Evolutionary conservation across 2,797 vertebrate species (phyloP).

Genomic region (Galagoides demidoff): DNA sequence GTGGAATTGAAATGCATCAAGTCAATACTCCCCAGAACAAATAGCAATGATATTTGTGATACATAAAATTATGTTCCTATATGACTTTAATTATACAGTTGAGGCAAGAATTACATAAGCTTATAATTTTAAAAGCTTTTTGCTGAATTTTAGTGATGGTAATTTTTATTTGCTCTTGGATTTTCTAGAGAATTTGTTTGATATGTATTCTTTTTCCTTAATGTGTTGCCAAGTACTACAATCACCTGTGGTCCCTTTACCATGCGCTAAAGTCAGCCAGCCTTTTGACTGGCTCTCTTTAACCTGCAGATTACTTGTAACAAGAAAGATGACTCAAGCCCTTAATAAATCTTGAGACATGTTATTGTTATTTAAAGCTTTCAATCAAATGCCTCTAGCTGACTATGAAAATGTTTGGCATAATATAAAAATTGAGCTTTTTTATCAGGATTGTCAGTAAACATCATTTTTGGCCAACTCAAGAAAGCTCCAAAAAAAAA

Average conservation of each 20-base stretch:
- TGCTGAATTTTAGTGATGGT: background rate
- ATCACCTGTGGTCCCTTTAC: background rate
- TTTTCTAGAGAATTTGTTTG: constrained; percentile 17
- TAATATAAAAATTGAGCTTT: background rate
- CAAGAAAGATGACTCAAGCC: constrained; percentile 29
- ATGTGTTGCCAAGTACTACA: background rate
- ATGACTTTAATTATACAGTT: background rate
- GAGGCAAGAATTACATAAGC: background rate
- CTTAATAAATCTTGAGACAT: constrained; percentile 52
- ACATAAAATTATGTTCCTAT: background rate
- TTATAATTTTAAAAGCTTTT: background rate
- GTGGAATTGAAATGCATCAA: background rate
- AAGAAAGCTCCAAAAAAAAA: background rate
- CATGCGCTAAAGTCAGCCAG: background rate
- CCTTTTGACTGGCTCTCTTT: background rate
- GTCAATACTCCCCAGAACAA: background rate
- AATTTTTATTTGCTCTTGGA: constrained; percentile 24
- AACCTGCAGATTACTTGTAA: background rate
- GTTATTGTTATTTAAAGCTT: constrained; percentile 5
- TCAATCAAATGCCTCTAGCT: constrained; percentile 31
- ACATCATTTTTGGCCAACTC: background rate
- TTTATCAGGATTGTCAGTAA: constrained; percentile 24
- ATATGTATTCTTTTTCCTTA: background rate
- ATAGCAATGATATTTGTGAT: background rate
- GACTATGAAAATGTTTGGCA: constrained; percentile 9